Base-by-base conservation (phyloP, 2,797 vertebrate species). In the Luscinia megarhynchos region DNA sequence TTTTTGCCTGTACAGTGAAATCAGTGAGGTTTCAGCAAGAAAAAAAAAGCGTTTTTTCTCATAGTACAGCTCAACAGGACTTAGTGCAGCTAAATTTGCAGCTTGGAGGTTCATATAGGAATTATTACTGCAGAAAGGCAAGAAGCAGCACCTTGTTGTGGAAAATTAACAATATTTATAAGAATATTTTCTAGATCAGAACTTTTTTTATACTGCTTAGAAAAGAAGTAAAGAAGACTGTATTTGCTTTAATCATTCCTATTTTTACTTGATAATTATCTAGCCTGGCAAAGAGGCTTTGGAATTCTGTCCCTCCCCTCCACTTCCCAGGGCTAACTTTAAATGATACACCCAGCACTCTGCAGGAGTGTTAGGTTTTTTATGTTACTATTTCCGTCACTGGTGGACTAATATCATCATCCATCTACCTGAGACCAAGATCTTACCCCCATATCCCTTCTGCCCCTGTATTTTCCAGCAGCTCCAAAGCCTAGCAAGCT, bases 291-390 rank as follows among this genome's bases (percentile, higher is more conserved):
- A 38, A 10, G 15, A 58, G 29, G 43, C 16, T 62, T 50, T 50
- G 15, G 41, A 32, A 30, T 72, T 81, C 32, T 3, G 2, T 2
- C 3, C 2, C 10, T 30, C 6, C 6, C 5, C 5, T 30, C 5
- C 7, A 12, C 10, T 51, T 82, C 24, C 62, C 29, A 66, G 45
- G 9, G 36, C 29, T 70, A 20, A 67, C 61, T 80, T 88, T 32
- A 72, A 81, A 61, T 0, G 4, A 64, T 17, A 73, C 26, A 38
- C 34, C 43, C 79, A 48, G 26, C 11, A 12, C 9, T 18, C 34
- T 11, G n/a, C 32, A 63, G 11, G 0, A 2, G 10, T 11, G 11
- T 38, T 34, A 53, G 12, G 2, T 36, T 84, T 62, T 73, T 34
- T 50, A 54, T 1, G 1, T 34, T 40, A 26, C 22, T 51, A 14